Percentiles rank a stretch among this genome's conserved stretches.
Evolutionary conservation across 2,113 vertebrate genomes (phyloP).

Genomic region (Hypanus sabinus): DNA sequence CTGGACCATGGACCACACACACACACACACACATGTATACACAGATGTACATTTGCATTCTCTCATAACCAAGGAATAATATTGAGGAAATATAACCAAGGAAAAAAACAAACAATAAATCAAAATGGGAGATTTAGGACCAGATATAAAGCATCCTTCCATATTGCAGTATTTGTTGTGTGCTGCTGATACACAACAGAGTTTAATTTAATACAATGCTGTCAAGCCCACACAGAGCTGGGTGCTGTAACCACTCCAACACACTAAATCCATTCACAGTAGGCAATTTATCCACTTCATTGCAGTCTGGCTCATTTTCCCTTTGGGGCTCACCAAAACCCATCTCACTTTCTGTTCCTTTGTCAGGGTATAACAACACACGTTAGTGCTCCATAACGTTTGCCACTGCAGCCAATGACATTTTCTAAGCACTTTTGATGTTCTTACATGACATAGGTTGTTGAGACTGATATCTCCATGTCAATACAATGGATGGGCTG

Average conservation of each 20-base stretch:
- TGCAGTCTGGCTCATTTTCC: background rate
- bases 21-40: too few species aligned
- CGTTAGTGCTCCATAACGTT: background rate
- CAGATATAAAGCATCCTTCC: background rate
- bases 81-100: background rate
- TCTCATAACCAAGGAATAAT: background rate
- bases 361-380: background rate
- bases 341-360: background rate
- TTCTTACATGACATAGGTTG: background rate
- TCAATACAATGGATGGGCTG: background rate
- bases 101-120: slow-evolving; percentile 3
- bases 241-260: background rate
- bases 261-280: background rate
- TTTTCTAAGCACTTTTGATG: too few species aligned
- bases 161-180: background rate
- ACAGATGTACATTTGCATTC: too few species aligned
- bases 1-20: too few species aligned
- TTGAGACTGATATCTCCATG: background rate
- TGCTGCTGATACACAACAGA: background rate
- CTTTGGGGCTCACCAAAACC: background rate
- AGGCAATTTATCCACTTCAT: background rate
- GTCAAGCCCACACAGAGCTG: background rate
- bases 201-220: slow-evolving; percentile 22
- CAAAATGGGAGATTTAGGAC: background rate
- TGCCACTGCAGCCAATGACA: background rate